These are phyloP conservation scores for Podarcis siculus DNA, from an alignment of 2,797 vertebrate genomes.

Conservation along the genomic window DNA sequence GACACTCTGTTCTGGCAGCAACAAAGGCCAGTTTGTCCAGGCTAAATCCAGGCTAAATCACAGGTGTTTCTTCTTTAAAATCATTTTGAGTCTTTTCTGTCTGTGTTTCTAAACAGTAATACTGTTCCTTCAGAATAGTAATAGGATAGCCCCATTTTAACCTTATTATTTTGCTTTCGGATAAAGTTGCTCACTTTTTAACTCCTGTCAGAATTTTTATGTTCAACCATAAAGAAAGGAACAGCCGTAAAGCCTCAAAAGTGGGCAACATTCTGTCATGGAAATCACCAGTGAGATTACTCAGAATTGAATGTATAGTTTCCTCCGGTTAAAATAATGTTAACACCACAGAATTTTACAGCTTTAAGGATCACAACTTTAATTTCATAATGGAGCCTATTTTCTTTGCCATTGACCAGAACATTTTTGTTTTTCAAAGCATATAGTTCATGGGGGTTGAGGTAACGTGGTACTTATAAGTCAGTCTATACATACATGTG, in stretches of 20 bases:
- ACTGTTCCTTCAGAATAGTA: neutral
- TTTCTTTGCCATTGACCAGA: constrained; percentile 5
- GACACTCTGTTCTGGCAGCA: neutral
- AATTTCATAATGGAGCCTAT: constrained; percentile 21
- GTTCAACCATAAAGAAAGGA: neutral
- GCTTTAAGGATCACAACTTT: constrained; percentile 13
- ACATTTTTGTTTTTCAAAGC: neutral
- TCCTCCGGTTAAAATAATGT: constrained; percentile 9
- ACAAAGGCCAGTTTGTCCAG: neutral
- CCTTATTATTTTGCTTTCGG: neutral
- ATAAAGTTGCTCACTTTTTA: neutral
- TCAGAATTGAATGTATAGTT: neutral
- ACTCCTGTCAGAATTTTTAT: neutral
- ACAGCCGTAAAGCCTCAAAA: constrained; percentile 21
- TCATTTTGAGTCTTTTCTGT: neutral
- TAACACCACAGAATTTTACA: neutral
- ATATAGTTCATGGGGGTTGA: constrained; percentile 19
- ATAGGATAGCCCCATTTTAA: neutral
- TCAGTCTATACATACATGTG: constrained; percentile 22
- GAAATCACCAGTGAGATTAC: constrained; percentile 17
- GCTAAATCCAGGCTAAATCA: neutral
- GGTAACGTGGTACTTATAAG: constrained; percentile 19
- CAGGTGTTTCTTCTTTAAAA: neutral
- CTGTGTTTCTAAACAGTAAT: neutral
- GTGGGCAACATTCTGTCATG: neutral